phyloP scores from a whole-genome alignment of 2,888 invertebrate species.

The Latrodectus elegans region DNA sequence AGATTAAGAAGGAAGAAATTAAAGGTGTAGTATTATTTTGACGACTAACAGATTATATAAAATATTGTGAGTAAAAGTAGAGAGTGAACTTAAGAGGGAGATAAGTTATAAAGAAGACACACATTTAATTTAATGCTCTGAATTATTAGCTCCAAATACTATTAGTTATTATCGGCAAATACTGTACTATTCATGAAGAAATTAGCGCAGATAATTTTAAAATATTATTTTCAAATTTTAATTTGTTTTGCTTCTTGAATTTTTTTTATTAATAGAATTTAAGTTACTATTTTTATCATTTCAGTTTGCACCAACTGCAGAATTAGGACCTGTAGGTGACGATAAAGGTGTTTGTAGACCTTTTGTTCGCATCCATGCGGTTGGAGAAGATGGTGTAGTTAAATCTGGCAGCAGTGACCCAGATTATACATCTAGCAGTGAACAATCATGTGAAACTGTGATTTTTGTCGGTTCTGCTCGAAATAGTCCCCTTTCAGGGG shows the following conservation, averaged over 20 bases:
- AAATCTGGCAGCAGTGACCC: slow-evolving; percentile 83
- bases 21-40: slow-evolving; percentile 79
- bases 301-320: slow-evolving; percentile 76
- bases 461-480: slow-evolving; percentile 81
- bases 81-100: no score
- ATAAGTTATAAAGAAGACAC: no score
- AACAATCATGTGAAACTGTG: slow-evolving; percentile 97
- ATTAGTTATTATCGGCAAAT: no score
- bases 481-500: slow-evolving; percentile 73
- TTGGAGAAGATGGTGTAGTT: slow-evolving; percentile 72
- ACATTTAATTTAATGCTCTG: no score
- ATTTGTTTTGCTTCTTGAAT: background rate
- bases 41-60: no score
- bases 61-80: no score
- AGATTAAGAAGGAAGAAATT: slow-evolving; percentile 89
- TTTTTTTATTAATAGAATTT: background rate
- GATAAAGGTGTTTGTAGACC: slow-evolving; percentile 72
- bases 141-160: no score
- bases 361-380: slow-evolving; percentile 60
- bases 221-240: no score
- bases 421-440: slow-evolving; percentile 93
- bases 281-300: slow-evolving; percentile 54
- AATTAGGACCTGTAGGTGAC: slow-evolving; percentile 79
- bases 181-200: no score
- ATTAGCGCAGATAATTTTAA: no score